Evolutionary conservation across 2,113 vertebrate species (phyloP), one percentile per base, ranked within the genome.

Genomic region (Pterocles orientalis): DNA sequence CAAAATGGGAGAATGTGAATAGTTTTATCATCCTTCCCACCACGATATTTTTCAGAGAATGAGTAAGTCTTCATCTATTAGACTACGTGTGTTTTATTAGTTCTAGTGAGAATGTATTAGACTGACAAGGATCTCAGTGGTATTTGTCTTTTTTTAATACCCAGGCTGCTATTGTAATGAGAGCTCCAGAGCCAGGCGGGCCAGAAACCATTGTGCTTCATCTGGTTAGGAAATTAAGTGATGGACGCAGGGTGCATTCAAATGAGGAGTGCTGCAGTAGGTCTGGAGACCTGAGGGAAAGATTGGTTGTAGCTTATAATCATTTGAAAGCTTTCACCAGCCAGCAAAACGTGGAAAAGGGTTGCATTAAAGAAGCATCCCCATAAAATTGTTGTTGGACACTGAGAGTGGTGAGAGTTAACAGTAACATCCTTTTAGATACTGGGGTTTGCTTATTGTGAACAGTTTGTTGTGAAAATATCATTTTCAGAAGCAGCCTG

Each of bases 221-320:
- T 82, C 94, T 93, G 76, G 29, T 90, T 92, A 68, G 95, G 94
- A 97, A 96, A 96, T 94, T 71, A 84, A 79, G 65, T 57, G 92
- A 65, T 72, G 45, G 78, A 94, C 4, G 36, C 48, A 12, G 69
- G 25, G 21, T 47, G 91, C 90, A 95, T 87, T 86, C 77, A 64
- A 79, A 93, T 89, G 80, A 94, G 61, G 56, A 86, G 13, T 60
- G 58, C 80, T 0, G 29, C 72, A 61, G 51, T 18, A 66, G 62
- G 58, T 36, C 85, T 85, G 80, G 71, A 80, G 43, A 83, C 75
- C 6, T 69, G n/a, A 56, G 62, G 51, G 71, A 79, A 83, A 88
- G 82, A 91, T 86, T 62, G 68, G 12, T 25, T 81, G 12, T 24
- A 54, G 51, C 53, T 88, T 64, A 53, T 21, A 33, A 25, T 79